Conservation (phyloP, 2,113 vertebrate genomes). For the Garra rufa region DNA sequence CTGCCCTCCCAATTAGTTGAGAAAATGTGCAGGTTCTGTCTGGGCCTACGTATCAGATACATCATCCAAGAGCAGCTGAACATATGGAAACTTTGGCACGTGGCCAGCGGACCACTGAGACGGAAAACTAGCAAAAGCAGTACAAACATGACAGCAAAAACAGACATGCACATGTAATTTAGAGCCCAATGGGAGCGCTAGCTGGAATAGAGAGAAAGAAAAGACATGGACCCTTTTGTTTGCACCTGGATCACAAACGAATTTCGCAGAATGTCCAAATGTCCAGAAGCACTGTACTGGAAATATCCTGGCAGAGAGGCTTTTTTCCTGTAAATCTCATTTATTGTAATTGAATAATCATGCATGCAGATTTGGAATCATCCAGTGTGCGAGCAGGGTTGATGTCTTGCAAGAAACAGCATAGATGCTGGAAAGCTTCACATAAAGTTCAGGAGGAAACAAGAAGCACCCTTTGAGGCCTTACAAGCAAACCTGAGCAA, state of each 20-base stretch:
- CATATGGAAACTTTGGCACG: conserved; percentile 32
- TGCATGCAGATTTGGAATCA: conserved; percentile 1
- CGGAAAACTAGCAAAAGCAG: conserved; percentile 11
- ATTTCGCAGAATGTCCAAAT: conserved; percentile 41
- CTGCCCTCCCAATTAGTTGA: background rate
- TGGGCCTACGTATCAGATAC: background rate
- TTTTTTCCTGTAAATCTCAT: background rate
- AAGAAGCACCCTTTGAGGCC: conserved; percentile 75
- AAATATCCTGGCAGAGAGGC: background rate
- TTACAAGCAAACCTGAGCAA: conserved; percentile 61
- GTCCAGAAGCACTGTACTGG: background rate
- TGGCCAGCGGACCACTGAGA: conserved; percentile 5
- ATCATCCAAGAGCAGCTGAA: conserved; percentile 17
- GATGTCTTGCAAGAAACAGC: conserved; percentile 44
- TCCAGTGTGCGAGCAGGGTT: conserved; percentile 35
- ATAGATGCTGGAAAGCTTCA: background rate
- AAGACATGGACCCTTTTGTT: conserved; percentile 57
- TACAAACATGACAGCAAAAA: conserved; percentile 15
- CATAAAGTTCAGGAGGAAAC: background rate
- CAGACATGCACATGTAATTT: conserved; percentile 5
- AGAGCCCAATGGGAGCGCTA: background rate
- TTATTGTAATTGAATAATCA: background rate
- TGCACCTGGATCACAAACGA: conserved; percentile 49
- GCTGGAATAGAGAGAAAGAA: conserved; percentile 35
- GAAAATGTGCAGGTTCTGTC: background rate